Conservation (phyloP, 2,797 vertebrate species). For the Anolis apletophallus region DNA sequence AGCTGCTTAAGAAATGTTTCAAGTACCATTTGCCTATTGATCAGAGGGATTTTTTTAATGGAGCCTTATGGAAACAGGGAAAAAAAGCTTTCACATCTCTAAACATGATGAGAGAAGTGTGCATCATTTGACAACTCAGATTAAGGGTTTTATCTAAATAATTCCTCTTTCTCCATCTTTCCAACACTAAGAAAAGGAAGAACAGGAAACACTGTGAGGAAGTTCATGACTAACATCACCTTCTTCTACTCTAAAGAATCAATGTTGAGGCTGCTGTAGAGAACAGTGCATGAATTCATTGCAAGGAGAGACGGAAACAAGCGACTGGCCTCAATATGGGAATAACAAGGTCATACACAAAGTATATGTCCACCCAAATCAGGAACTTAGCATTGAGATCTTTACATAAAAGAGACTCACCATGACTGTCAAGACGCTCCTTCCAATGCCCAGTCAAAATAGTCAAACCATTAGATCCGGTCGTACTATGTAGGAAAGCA, state of each 20-base stretch:
- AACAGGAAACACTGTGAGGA: not conserved
- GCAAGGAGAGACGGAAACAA: not conserved
- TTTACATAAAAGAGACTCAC: not conserved
- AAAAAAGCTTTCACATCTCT: not conserved
- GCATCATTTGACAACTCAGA: not conserved
- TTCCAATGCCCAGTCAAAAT: too few species aligned
- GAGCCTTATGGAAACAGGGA: not conserved
- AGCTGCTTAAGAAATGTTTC: not conserved
- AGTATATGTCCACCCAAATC: not conserved
- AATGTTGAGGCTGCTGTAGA: not conserved
- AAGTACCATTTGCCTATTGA: too few species aligned
- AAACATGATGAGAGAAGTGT: not conserved
- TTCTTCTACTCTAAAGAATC: not conserved
- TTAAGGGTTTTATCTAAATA: not conserved
- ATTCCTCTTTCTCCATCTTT: not conserved
- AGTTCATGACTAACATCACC: too few species aligned
- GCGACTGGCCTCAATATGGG: not conserved
- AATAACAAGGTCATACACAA: not conserved
- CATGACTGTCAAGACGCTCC: too few species aligned
- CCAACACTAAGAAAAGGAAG: constrained; percentile 5
- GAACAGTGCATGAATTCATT: not conserved
- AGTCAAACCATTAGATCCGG: too few species aligned
- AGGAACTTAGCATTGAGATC: not conserved
- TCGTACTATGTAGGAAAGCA: too few species aligned
- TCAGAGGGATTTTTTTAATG: not conserved